Evolutionary conservation across 92 coral and sea anemone genomes (phyloP).

Genomic region (Porites evermanni): DNA sequence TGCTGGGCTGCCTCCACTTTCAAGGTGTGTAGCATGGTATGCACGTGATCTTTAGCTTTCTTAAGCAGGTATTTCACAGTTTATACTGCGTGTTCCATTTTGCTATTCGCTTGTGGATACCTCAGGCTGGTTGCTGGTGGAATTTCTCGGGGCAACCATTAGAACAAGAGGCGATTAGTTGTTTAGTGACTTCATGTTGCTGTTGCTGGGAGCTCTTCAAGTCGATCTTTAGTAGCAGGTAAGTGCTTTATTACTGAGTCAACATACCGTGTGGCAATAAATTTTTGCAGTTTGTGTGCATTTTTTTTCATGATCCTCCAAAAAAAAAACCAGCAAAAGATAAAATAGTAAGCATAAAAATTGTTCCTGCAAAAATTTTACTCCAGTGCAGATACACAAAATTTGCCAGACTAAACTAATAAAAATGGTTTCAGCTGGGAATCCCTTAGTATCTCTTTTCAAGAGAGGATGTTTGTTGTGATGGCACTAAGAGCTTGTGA

Average conservation of each 20-base stretch:
- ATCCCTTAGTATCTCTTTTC: not conserved
- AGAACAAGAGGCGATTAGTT: too few relatives aligned
- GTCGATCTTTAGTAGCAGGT: slow-evolving; percentile 47
- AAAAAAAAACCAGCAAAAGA: slow-evolving; percentile 35
- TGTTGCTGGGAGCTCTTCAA: slow-evolving; percentile 40
- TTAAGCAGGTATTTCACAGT: slow-evolving; percentile 15
- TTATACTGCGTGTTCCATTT: too few relatives aligned
- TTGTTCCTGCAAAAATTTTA: slow-evolving; percentile 42
- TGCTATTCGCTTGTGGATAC: too few relatives aligned
- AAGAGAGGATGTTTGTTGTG: not conserved
- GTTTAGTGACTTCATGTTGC: slow-evolving; percentile 38
- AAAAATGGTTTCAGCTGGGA: too few relatives aligned
- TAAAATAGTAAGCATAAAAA: slow-evolving; percentile 34
- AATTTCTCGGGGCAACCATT: too few relatives aligned
- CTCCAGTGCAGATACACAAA: slow-evolving; percentile 25
- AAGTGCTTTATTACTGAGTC: slow-evolving; percentile 22
- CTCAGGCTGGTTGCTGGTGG: too few relatives aligned
- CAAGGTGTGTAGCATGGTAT: slow-evolving; percentile 52
- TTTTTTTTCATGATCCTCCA: not conserved
- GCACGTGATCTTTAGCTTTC: slow-evolving; percentile 29
- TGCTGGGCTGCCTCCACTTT: slow-evolving; percentile 51
- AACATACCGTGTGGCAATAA: slow-evolving; percentile 24
- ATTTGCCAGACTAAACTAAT: too few relatives aligned
- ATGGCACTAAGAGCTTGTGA: not conserved
- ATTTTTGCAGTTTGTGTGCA: slow-evolving; percentile 27